Evolutionary conservation across 2,797 vertebrate genomes (phyloP), one percentile per base, ranked within the genome.

Genomic region (Pterois miles): DNA sequence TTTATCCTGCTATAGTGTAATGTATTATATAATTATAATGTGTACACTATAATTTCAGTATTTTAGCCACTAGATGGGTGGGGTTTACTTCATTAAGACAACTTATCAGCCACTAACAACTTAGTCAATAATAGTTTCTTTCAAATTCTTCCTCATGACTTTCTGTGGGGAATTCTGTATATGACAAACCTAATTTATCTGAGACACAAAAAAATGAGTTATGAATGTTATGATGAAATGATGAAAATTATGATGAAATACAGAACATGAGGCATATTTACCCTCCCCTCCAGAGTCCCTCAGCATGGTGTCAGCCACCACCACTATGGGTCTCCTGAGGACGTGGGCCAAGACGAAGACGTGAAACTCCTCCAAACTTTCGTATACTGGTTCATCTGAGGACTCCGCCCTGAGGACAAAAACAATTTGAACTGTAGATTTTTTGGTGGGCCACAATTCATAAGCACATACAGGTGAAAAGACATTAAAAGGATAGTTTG

Each of bases 281-380:
- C 98, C 98, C 93, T 99, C 98, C 18, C 98, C 98, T 0, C 98
- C 98, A 0, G 98, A 99, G 91, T 99, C 98, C 65, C 98, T 87
- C 84, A 99, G 96, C 98, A 99, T 98, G 9, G 98, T 99, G 94
- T 99, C 98, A 0, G 98, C 98, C 85, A 99, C 98, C 50, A 99
- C 98, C 18, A 99, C 98, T 0, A 99, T 97, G 29, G 97, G 98
- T 65, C 98, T 95, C 79, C 95, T 96, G 50, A 99, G 94, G 34
- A 99, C 98, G 0, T 99, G 98, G 56, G 98, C 97, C 8, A 99
- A 93, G 13, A 98, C 98, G 0, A 99, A 99, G 16, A 99, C 98
- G 0, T 99, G 98, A 71, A 99, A 98, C 87, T 99, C 98, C 92
- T 99, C 98, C 64, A 99, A 86, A 73, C 98, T 99, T 95, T 99